Evolutionary conservation across 1,140 invertebrate species (phyloP), one percentile per base, ranked within the genome.

Genomic region (Gonatopus flavifemur): DNA sequence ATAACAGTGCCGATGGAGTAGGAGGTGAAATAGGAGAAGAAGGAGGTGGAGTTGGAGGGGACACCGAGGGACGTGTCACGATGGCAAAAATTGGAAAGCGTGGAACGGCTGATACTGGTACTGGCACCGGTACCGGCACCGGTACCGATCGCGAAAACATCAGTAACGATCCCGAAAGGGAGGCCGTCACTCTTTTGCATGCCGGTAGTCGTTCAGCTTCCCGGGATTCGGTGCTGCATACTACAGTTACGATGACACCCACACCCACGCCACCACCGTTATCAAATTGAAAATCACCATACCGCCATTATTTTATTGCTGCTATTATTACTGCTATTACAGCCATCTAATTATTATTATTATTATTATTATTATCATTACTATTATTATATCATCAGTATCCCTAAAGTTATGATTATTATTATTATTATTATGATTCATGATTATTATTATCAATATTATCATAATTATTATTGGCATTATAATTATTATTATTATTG

Each of bases 161-260:
- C 59, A 53, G 38, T 32, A 45, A 43, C 44, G 67, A 78, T 73
- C 80, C 82, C 57, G 84, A 87, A 72, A 82, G 83, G 64, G 85
- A 86, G 67, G 84, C 83, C 59, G 83, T 86, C 46, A 86, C 83
- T 28, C 72, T 86, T 65, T 70, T 86, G 50, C 80, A 83, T 62
- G 82, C 84, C 51, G 83, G 84, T 66, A 85, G 84, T 67, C 84
- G 85, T 69, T 84, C 84, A 59, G 84, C 84, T 62, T 86, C 83
- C 55, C 79, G 83, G 56, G 85, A 86, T 72, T 84, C 83, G 68
- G 78, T 84, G 62, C 78, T 86, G 13, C 77, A 80, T 52, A 76
- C 70, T 30, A 73, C 71, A 19, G 62, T 71, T 30, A 75, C 73
- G 12, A 68, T 75, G 55, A 73, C 70, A 25, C 66, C 74, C 3